phyloP scores from a whole-genome alignment of 92 coral and sea anemone species.

The Heliopora coerulea region DNA sequence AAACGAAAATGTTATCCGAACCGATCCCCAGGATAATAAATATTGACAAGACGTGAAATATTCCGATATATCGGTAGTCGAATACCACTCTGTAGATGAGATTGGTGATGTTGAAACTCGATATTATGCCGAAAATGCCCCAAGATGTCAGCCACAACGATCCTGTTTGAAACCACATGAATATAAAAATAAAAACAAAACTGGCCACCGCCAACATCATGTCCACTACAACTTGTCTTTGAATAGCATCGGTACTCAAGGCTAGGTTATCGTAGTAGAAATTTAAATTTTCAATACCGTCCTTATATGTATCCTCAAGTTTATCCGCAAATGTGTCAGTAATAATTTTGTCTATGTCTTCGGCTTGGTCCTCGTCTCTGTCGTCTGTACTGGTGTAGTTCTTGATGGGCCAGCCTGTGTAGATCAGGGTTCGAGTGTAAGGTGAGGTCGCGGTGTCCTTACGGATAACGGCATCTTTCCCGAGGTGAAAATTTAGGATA shows the following conservation, averaged over 20 bases:
- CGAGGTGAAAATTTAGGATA: constrained; percentile 56
- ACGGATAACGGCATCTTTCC: constrained; percentile 53
- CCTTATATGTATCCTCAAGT: constrained; percentile 44
- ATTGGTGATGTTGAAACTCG: constrained; percentile 69
- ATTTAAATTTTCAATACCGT: constrained; percentile 62
- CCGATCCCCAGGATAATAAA: constrained; percentile 78
- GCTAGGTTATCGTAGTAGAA: constrained; percentile 55
- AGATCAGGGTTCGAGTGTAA: constrained; percentile 52
- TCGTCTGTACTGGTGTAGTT: constrained; percentile 55
- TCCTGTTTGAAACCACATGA: constrained; percentile 71
- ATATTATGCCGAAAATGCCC: constrained; percentile 68
- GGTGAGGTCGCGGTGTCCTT: constrained; percentile 33
- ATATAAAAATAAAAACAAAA: constrained; percentile 61
- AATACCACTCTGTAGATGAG: constrained; percentile 64
- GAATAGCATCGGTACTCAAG: constrained; percentile 50
- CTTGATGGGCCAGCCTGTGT: constrained; percentile 58
- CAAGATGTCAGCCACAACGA: constrained; percentile 78
- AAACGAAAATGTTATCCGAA: constrained; percentile 73
- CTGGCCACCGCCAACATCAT: constrained; percentile 69
- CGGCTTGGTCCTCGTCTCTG: constrained; percentile 52
- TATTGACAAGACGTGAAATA: constrained; percentile 70
- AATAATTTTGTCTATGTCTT: constrained; percentile 46
- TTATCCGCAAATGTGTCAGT: constrained; percentile 48
- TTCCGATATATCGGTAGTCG: constrained; percentile 77
- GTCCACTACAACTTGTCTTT: constrained; percentile 63